Conservation (phyloP, 2,113 vertebrate species). For the Martes martes region DNA sequence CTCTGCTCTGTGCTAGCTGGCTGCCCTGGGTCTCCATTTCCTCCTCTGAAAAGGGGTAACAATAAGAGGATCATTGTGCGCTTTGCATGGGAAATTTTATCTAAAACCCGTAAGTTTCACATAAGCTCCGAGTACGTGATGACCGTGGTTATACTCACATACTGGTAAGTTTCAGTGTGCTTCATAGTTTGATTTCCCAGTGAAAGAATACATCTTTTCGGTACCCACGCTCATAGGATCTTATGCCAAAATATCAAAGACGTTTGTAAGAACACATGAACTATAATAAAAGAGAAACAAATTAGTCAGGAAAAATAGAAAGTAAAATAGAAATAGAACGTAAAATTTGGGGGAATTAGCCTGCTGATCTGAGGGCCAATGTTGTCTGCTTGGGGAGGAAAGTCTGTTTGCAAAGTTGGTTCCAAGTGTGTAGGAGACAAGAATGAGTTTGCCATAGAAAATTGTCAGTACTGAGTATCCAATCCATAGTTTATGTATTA, state of each 20-base stretch:
- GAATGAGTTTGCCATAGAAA: neutral
- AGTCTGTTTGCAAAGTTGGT: neutral
- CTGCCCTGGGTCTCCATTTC: neutral
- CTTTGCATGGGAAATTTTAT: neutral
- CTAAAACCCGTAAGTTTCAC: neutral
- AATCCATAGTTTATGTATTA: neutral
- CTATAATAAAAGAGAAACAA: neutral
- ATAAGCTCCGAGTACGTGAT: neutral
- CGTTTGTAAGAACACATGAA: neutral
- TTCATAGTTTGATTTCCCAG: neutral
- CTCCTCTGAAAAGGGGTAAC: neutral
- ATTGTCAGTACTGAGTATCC: neutral
- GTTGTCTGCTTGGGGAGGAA: neutral
- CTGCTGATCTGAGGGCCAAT: neutral
- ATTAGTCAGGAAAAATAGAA: neutral
- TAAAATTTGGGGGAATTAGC: neutral
- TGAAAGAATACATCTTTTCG: neutral
- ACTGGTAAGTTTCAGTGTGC: neutral
- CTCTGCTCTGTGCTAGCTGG: no score
- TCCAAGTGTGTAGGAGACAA: neutral
- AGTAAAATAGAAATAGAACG: neutral
- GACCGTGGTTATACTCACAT: neutral
- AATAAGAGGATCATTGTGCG: neutral
- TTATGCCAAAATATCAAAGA: neutral
- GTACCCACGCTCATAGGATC: neutral